These are phyloP conservation scores for Dasypus novemcinctus DNA, from an alignment of 2,113 vertebrate genomes.

Conservation along the genomic window DNA sequence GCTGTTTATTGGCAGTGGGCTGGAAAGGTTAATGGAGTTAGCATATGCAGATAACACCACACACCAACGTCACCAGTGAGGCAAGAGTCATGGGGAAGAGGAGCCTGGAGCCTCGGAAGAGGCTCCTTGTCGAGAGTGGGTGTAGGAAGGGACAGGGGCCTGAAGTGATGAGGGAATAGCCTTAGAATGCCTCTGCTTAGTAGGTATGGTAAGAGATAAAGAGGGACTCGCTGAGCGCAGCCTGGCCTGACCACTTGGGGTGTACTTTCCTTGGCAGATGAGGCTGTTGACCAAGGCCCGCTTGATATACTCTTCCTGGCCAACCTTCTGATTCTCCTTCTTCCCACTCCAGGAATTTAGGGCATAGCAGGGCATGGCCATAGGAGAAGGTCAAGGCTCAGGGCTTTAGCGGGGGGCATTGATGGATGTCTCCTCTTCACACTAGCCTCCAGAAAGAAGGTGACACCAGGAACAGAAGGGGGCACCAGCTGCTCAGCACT, in stretches of 20 bases:
- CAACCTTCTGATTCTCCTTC: constrained; percentile 91
- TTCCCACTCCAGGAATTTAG: constrained; percentile 92
- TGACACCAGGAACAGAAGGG: constrained; percentile 91
- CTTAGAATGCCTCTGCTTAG: constrained; percentile 72
- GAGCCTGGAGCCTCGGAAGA: constrained; percentile 19
- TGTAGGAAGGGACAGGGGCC: background rate
- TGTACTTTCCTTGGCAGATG: constrained; percentile 90
- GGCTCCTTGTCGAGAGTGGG: constrained; percentile 27
- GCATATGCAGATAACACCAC: constrained; percentile 69
- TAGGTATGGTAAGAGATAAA: constrained; percentile 92
- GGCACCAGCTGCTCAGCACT: constrained; percentile 92
- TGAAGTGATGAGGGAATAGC: constrained; percentile 62
- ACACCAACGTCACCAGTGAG: constrained; percentile 40
- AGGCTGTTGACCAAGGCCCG: constrained; percentile 90
- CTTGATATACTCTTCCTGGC: constrained; percentile 92
- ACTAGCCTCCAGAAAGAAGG: constrained; percentile 95
- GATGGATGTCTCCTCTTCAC: constrained; percentile 93
- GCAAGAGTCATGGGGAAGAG: constrained; percentile 35
- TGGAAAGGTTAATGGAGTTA: constrained; percentile 50
- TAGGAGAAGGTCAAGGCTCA: constrained; percentile 96
- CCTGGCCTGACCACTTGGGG: too few relatives aligned
- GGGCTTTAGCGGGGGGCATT: constrained; percentile 90
- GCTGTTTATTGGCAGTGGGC: constrained; percentile 78
- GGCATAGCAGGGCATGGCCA: constrained; percentile 92
- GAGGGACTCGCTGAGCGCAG: constrained; percentile 91